Base-by-base conservation (phyloP, 2,888 invertebrate genomes). In the Serrognathus titanus region DNA sequence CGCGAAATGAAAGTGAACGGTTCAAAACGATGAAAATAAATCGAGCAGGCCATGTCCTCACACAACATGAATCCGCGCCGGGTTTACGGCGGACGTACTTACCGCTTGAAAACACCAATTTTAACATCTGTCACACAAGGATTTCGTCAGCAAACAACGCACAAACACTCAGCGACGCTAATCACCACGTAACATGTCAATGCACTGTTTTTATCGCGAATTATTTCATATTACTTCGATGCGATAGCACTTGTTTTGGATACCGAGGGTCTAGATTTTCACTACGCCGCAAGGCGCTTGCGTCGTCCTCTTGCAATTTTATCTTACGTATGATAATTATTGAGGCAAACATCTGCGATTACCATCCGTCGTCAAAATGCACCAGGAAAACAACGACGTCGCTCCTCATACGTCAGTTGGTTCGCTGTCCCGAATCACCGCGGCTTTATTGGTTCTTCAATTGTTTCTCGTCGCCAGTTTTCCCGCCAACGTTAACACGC, bases 181-280 rank as follows among this genome's bases (percentile, higher is more conserved):
- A 48, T 36, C 60, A 54, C 51, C 53, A 54, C 53, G 47, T 48
- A 63, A 56, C 63, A 62, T 62, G 58, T 47, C 64, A 62, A 58
- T 53, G 12, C 54, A 58, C 51, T 60, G 56, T 61, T 60, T 58
- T 49, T 48, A 49, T 58, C 53, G 49, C 60, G 61, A 64, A 65
- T 60, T 60, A 60, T 60, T 61, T 63, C 64, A 64, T 64, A 64
- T 66, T 68, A 61, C 62, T 64, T 65, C 46, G 53, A 39, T 39
- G 65, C 67, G 66, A 68, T 67, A 68, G 67, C 73, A 73, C 73
- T 75, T 75, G 75, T 75, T 75, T 75, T 75, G 75, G 70, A 69
- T 69, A 71, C 71, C 71, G 71, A 65, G 70, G 24, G 71, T 73
- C 72, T 69, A 67, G 71, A 69, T 71, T 69, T 66, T 66, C 16